Evolutionary conservation across 2,113 vertebrate species (phyloP), one percentile per base, ranked within the genome.

Genomic region (Neogale vison): DNA sequence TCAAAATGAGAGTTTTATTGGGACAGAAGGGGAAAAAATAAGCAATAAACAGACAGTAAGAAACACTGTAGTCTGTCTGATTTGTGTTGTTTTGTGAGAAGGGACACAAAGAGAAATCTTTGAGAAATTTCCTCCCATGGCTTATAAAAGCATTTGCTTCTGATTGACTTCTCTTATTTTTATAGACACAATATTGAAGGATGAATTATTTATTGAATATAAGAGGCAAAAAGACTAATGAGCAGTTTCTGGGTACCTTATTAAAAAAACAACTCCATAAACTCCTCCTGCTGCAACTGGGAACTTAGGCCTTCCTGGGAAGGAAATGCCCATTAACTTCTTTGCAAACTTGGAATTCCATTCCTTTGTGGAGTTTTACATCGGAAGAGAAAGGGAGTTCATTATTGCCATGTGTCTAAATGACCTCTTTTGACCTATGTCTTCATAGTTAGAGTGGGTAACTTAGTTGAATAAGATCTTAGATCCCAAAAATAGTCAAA

Each of bases 171-270:
- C 0, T 96, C 96, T 94, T 90, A 34, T 96, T 98, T 98, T 94
- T 96, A 97, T 96, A 93, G 80, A 52, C 26, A 96, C 89, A 91
- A 89, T 98, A 98, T 97, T 94, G 94, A 21, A 80, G 23, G 83
- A 91, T 97, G 42, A 98, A 98, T 98, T 97, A 97, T 98, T 98
- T 98, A 98, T 97, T 94, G 98, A 95, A n/a, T 81, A 71, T 85
- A 18, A 85, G 7, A 72, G 34, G 26, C 8, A 72, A 97, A 88
- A 96, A 98, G 81, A 67, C 45, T 97, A 88, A 96, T 77, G 87
- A 94, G 55, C 6, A 93, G 17, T 50, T 98, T 97, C 77, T 74
- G 10, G 36, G 7, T 34, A 45, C 39, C 31, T 89, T 97, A 86
- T 80, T 98, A 89, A 93, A 83, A 8, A 36, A 72, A 8, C 14